A percentile compares a stretch with the other conserved stretches of the same genome.
phyloP scores from a whole-genome alignment of 23 tunicate genomes.

The Styela plicata region DNA sequence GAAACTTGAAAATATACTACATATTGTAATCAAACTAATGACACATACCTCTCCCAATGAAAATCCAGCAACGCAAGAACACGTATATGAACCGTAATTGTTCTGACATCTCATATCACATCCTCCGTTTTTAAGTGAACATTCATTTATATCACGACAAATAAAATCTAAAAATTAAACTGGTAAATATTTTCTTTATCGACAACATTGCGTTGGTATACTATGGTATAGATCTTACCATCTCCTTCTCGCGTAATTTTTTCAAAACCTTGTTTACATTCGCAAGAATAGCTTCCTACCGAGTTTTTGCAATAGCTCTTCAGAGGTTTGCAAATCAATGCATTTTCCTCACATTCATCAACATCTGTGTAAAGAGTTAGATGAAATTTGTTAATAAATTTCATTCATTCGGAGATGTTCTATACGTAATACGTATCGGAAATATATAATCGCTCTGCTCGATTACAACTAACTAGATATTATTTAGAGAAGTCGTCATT shows the following conservation, averaged over 20 bases:
- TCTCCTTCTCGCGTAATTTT: not conserved
- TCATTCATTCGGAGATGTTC: no score
- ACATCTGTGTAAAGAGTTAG: slow-evolving; percentile 16
- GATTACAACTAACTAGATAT: no score
- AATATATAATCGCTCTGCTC: no score
- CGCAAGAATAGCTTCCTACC: slow-evolving; percentile 23
- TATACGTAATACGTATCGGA: no score
- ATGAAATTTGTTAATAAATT: no score
- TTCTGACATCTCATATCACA: slow-evolving; percentile 73
- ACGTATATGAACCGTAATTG: slow-evolving; percentile 41
- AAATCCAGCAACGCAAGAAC: slow-evolving; percentile 57
- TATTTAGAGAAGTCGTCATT: no score
- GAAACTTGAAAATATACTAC: no score
- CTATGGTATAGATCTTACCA: not conserved
- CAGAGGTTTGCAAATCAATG: slow-evolving; percentile 18
- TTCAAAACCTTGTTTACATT: slow-evolving; percentile 25
- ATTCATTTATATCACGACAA: slow-evolving; percentile 68
- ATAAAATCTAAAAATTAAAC: slow-evolving; percentile 26
- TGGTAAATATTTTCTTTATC: no score
- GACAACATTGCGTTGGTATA: not conserved
- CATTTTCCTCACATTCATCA: slow-evolving; percentile 27
- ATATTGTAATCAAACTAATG: no score
- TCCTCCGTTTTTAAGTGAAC: slow-evolving; percentile 41
- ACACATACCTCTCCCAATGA: slow-evolving; percentile 22
- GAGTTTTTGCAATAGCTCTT: slow-evolving; percentile 25